Evolutionary conservation across 2,888 invertebrate genomes (phyloP).

Genomic region (Idaea biselata): DNA sequence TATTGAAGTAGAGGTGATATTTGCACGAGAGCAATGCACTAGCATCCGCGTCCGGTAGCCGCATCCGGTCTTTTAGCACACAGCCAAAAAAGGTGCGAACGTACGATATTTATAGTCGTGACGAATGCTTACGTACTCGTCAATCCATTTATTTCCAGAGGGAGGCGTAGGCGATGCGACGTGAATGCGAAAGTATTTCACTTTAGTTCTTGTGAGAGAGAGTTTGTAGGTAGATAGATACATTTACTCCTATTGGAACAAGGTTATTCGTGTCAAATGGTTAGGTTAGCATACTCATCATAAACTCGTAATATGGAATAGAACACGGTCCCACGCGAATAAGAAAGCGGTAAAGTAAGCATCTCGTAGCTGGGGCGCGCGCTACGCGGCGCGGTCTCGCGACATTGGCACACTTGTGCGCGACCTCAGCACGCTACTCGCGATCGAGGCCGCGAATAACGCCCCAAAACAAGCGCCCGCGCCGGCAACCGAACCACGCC

Average conservation of each 20-base stretch:
- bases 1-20: conserved; percentile 45
- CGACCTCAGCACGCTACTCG: conserved; percentile 65
- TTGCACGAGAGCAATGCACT: conserved; percentile 65
- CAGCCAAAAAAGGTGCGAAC: conserved; percentile 78
- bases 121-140: conserved; percentile 62
- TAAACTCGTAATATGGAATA: conserved; percentile 27
- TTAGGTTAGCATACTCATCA: not conserved
- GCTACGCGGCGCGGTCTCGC: conserved; percentile 49
- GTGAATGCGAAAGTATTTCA: conserved; percentile 39
- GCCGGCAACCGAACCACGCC: conserved; percentile 17
- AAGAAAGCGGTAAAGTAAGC: conserved; percentile 44
- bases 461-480: conserved; percentile 66
- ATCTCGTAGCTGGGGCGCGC: conserved; percentile 37
- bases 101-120: conserved; percentile 72
- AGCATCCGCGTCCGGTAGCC: conserved; percentile 70
- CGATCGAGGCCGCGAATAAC: conserved; percentile 71
- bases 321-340: conserved; percentile 63
- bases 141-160: conserved; percentile 66
- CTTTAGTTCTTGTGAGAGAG: not conserved
- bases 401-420: conserved; percentile 79
- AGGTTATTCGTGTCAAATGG: not conserved
- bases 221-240: not conserved
- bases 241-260: not conserved
- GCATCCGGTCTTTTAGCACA: conserved; percentile 76
- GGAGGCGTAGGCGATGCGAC: conserved; percentile 52